phyloP scores from a whole-genome alignment of 2,888 invertebrate genomes.

The Andrena marginata region DNA sequence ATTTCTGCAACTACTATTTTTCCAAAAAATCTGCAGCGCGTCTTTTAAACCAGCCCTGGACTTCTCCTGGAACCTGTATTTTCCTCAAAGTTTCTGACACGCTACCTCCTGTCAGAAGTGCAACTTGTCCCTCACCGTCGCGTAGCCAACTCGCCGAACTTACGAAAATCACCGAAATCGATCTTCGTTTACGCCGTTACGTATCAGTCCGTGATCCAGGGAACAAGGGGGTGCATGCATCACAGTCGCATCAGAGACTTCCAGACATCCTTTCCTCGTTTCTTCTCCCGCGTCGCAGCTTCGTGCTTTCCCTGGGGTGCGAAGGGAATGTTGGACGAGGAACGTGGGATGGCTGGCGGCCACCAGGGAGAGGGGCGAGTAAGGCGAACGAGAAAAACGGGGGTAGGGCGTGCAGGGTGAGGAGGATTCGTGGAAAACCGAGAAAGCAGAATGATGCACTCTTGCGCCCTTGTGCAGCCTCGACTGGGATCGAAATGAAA shows the following conservation, averaged over 20 bases:
- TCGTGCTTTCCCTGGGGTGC: constrained; percentile 43
- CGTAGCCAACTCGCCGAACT: too few species aligned
- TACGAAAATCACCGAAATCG: neutral
- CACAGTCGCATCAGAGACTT: constrained; percentile 30
- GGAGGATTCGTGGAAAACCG: constrained; percentile 61
- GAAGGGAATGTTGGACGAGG: constrained; percentile 12
- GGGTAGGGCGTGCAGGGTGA: constrained; percentile 14
- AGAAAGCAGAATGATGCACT: constrained; percentile 53
- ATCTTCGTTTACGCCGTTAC: constrained; percentile 8
- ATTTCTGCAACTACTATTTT: too few species aligned
- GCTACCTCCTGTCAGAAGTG: too few species aligned
- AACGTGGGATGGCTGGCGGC: constrained; percentile 10
- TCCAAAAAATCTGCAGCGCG: too few species aligned
- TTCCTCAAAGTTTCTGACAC: too few species aligned
- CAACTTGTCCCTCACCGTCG: neutral
- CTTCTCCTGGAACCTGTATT: too few species aligned
- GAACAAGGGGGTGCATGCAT: constrained; percentile 27
- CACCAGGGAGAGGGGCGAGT: neutral
- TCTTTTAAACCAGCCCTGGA: too few species aligned
- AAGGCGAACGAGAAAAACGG: constrained; percentile 25
- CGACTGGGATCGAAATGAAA: constrained; percentile 38
- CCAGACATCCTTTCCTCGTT: constrained; percentile 31
- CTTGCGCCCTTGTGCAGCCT: constrained; percentile 25
- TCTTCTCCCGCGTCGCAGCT: constrained; percentile 28
- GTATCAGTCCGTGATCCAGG: constrained; percentile 12